A percentile compares a stretch with the other conserved stretches of the same genome.
Evolutionary conservation across 2,113 vertebrate species (phyloP).

Genomic region (Electrona antarctica): DNA sequence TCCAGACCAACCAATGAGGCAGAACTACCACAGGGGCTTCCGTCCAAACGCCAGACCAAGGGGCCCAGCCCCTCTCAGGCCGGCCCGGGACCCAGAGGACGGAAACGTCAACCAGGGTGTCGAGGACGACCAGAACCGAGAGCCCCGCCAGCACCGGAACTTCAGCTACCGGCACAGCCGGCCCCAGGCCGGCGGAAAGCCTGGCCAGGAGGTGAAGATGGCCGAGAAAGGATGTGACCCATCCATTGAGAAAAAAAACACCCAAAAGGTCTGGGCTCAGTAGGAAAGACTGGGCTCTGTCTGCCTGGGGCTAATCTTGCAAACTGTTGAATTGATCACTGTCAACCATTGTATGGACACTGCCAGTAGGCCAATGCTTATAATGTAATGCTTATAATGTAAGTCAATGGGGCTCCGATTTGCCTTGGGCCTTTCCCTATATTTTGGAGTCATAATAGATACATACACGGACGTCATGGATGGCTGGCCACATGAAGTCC

Average conservation of each 20-base stretch:
- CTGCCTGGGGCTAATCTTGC: too few relatives aligned
- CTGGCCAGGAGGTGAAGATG: constrained; percentile 85
- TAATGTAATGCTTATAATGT: too few relatives aligned
- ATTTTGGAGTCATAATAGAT: too few relatives aligned
- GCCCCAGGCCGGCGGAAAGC: constrained; percentile 92
- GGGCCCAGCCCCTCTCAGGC: constrained; percentile 95
- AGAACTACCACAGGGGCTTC: constrained; percentile 98
- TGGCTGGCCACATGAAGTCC: too few relatives aligned
- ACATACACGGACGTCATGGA: too few relatives aligned
- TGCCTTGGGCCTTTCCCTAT: too few relatives aligned
- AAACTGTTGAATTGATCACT: too few relatives aligned
- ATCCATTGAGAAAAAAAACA: constrained; percentile 90
- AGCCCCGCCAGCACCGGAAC: constrained; percentile 93
- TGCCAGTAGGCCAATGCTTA: too few relatives aligned
- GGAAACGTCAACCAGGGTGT: constrained; percentile 96
- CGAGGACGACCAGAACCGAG: constrained; percentile 91
- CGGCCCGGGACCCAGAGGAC: constrained; percentile 92
- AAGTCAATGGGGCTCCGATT: too few relatives aligned
- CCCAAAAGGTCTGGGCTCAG: constrained; percentile 99
- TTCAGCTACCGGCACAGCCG: constrained; percentile 98
- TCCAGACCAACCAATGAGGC: constrained; percentile 95
- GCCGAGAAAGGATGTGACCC: constrained; percentile 84
- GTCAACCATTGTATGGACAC: too few relatives aligned
- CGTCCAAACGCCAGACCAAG: constrained; percentile 88
- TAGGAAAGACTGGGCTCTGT: constrained; percentile 72